Evolutionary conservation across 1,140 invertebrate species (phyloP), one percentile per base, ranked within the genome.

Genomic region (Helicorthomorpha holstii): DNA sequence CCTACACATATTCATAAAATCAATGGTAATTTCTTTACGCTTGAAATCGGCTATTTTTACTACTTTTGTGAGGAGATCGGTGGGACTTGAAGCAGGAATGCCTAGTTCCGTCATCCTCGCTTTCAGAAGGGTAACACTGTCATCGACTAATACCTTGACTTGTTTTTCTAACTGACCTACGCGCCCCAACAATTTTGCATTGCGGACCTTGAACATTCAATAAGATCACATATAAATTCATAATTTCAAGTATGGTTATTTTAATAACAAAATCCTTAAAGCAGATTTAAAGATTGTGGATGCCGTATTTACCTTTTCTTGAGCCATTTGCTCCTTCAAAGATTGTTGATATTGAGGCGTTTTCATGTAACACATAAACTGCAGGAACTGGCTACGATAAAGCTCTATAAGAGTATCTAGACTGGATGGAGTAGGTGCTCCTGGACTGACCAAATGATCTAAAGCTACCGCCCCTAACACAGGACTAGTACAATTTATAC

Each of bases 101-200:
- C 84, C 88, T 54, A 96, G 71, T 65, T 94, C 89, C 54, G 78
- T 82, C 79, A 95, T 86, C 49, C 89, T 74, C n/a, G 81, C 79
- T 64, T 91, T 88, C 7, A 96, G 68, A 41, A 93, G 68, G 22
- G 79, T 79, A n/a, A 93, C 85, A 61, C 89, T 91, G 63, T 94
- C 88, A 59, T 87, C 83, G 54, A 91, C 90, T 27, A 95, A 69
- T 43, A 83, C 79, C 61, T 82, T 85, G 53, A 94, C 90, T 69
- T 92, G 86, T 64, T 89, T 89, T 56, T 93, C 86, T 52, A 94
- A 71, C 63, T 90, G 85, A 19, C 80, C 81, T 27, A 82, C 81
- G 46, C 85, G 75, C 26, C 78, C 81, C 61, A 81, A 80, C 44
- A 92, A 63, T 56, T 81, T 80, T 56, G 81, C 76, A 68, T 88